Evolutionary conservation across 2,797 vertebrate genomes (phyloP).

Genomic region (Megaceryle alcyon): DNA sequence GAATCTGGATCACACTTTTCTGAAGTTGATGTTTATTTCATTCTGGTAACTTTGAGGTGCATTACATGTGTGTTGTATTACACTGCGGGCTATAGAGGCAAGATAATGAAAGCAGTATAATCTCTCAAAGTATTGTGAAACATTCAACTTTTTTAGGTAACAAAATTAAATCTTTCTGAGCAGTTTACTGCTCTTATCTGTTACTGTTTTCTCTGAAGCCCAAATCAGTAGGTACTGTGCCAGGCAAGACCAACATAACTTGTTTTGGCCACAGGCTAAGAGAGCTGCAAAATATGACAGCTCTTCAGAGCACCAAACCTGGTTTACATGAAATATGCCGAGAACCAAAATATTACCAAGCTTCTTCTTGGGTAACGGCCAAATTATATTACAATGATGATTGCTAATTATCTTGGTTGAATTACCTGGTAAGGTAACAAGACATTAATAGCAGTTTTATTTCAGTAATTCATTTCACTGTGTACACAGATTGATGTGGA

Average conservation of each 20-base stretch:
- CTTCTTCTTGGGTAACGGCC: not conserved
- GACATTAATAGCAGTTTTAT: not conserved
- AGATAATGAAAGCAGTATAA: not conserved
- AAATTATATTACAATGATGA: not conserved
- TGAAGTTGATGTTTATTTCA: not conserved
- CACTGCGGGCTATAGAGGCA: not conserved
- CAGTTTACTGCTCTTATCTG: not conserved
- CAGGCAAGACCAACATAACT: not conserved
- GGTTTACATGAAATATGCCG: not conserved
- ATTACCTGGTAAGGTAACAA: not conserved
- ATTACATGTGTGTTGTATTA: accelerated
- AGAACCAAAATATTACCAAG: not conserved
- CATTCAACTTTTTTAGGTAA: not conserved
- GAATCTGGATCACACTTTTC: not conserved
- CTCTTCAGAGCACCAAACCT: not conserved
- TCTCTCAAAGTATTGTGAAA: not conserved
- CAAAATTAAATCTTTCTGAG: not conserved
- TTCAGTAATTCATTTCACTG: not conserved
- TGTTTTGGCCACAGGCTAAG: not conserved
- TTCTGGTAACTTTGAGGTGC: not conserved
- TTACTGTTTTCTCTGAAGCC: not conserved
- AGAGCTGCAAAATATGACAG: not conserved
- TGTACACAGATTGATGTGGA: not conserved
- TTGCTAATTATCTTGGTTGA: not conserved
- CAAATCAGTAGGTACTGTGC: not conserved